phyloP scores from a whole-genome alignment of 2,888 invertebrate genomes.

The Stenotaenia linearis region DNA sequence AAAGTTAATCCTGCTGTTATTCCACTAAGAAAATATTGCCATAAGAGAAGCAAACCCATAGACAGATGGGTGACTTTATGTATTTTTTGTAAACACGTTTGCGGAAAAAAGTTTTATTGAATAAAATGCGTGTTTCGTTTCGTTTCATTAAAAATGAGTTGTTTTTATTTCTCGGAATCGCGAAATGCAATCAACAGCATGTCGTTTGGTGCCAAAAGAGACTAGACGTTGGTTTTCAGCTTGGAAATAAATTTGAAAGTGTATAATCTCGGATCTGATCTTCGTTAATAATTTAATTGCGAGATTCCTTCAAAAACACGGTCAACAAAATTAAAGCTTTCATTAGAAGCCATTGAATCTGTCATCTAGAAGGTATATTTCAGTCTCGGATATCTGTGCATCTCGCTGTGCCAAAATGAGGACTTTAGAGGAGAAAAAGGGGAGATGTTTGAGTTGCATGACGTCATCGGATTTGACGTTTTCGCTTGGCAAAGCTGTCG shows the following conservation, averaged over 20 bases:
- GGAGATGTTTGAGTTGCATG: not conserved
- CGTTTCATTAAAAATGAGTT: too few relatives aligned
- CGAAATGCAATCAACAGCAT: not conserved
- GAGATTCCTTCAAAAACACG: not conserved
- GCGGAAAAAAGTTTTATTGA: not conserved
- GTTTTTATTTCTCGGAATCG: not conserved
- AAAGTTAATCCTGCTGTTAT: slow-evolving; percentile 26
- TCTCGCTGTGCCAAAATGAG: not conserved
- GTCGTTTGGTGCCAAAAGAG: not conserved
- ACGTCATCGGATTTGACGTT: not conserved
- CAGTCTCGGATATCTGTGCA: not conserved
- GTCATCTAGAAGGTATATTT: slow-evolving; percentile 6
- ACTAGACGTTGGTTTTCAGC: not conserved
- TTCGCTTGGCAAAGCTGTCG: slow-evolving; percentile 6
- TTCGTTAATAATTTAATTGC: slow-evolving; percentile 23
- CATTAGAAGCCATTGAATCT: not conserved
- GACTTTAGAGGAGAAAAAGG: not conserved
- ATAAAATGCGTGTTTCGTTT: too few relatives aligned
- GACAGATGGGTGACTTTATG: not conserved
- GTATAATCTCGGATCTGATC: not conserved
- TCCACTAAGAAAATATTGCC: slow-evolving; percentile 11
- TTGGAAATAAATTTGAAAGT: not conserved
- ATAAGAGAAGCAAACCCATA: not conserved
- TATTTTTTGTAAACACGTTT: not conserved
- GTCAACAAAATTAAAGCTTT: slow-evolving; percentile 20